Evolutionary conservation across 1,140 invertebrate species (phyloP), one percentile per base, ranked within the genome.

Genomic region (Cydia splendana): DNA sequence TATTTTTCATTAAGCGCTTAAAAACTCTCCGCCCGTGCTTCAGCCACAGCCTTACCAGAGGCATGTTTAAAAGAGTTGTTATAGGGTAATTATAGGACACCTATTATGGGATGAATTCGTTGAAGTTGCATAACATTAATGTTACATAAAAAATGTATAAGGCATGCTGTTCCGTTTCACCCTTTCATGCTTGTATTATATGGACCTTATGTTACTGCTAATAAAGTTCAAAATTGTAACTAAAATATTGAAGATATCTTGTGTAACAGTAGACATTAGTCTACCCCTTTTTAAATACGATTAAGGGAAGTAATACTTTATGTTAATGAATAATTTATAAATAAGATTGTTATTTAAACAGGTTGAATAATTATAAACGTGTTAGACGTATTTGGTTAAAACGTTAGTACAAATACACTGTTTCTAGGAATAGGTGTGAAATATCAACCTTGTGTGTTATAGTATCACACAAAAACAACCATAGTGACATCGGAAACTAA

Each of bases 81-180:
- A n/a, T n/a, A 71, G 34, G 6, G 24, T 71, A 71, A 38, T 71
- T 38, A 71, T 71, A 38, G 30, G 34, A 42, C 67, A 34, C 67
- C 38, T 18, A 38, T 34, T 71, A 71, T 71, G 67, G 67, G 34
- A 42, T 34, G 18, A 42, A 71, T 71, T 71, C 67, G 67, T 71
- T 71, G 34, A 38, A 71, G 15, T 42, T 18, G 67, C 67, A 71
- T 71, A 71, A 34, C n/a, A 62, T 53, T 62, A 62, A 24, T 24
- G 9, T 57, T 57, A 57, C 53, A 18, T 1, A 62, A 62, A 53
- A 57, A 18, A 57, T 51, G 13, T 51, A 53, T 7, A 6, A n/a
- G 51, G 9, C 18, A 24, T 24, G 20, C 24, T 62, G 18, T 12
- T 24, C 10, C 57, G n/a, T n/a, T 62, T 12, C n/a, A 62, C 57